Percentiles rank a stretch among this genome's conserved stretches.
These are phyloP conservation scores for Stenichneumon culpator DNA, from an alignment of 2,888 invertebrate genomes.

Conservation along the genomic window DNA sequence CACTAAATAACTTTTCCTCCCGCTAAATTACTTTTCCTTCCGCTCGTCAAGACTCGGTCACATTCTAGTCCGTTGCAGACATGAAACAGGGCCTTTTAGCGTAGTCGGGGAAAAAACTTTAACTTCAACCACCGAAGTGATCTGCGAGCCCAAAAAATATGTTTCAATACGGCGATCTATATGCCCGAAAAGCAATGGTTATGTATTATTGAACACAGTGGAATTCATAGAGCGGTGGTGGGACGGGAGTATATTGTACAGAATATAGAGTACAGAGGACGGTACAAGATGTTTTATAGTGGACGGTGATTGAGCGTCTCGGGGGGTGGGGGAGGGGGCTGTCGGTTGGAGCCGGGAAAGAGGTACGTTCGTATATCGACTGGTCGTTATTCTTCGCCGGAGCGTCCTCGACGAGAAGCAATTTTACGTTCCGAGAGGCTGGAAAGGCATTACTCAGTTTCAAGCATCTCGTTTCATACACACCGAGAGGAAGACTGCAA, in stretches of 20 bases:
- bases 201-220: slow-evolving; percentile 1
- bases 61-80: too few relatives aligned
- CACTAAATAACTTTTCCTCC: too few relatives aligned
- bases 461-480: slow-evolving; percentile 33
- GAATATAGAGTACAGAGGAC: slow-evolving; percentile 18
- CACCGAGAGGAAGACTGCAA: neutral
- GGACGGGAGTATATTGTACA: slow-evolving; percentile 5
- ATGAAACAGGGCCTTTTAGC: too few relatives aligned
- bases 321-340: too few relatives aligned
- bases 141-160: neutral
- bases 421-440: slow-evolving; percentile 51
- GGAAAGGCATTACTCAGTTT: slow-evolving; percentile 51
- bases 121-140: neutral
- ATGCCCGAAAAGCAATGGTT: neutral
- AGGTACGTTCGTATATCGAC: slow-evolving; percentile 46
- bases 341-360: slow-evolving; percentile 30
- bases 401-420: slow-evolving; percentile 52
- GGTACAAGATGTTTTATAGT: slow-evolving; percentile 29
- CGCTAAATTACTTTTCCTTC: too few relatives aligned
- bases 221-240: neutral
- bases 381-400: slow-evolving; percentile 51
- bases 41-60: too few relatives aligned
- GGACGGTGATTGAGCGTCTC: slow-evolving; percentile 41
- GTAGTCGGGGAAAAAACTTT: slow-evolving; percentile 5
- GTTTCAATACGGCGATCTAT: neutral